Evolutionary conservation across 1,140 invertebrate genomes (phyloP).

Genomic region (Oryctes rhinoceros): DNA sequence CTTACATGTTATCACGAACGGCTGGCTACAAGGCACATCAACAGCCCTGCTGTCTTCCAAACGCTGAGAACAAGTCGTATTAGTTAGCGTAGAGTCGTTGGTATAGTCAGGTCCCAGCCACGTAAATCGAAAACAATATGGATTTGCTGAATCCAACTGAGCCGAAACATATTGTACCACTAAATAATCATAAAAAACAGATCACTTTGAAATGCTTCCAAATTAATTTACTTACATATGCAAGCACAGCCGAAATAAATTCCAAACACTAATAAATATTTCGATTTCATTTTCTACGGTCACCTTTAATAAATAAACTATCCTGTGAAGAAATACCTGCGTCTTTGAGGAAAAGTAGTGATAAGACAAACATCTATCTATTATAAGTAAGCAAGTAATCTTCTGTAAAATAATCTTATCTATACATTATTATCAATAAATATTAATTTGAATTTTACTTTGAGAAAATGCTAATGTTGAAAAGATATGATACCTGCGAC

Average conservation of each 20-base stretch:
- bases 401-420: neutral
- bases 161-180: neutral
- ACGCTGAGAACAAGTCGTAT: conserved; percentile 64
- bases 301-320: neutral
- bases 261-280: neutral
- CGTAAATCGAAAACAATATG: conserved; percentile 65
- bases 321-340: neutral
- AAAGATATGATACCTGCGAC: neutral
- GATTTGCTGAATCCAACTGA: conserved; percentile 42
- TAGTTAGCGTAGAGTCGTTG: conserved; percentile 61
- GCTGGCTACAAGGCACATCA: conserved; percentile 63
- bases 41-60: conserved; percentile 59
- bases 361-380: conserved; percentile 7
- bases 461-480: too few species aligned
- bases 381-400: conserved; percentile 14
- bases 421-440: neutral
- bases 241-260: neutral
- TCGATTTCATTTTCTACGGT: conserved; percentile 4
- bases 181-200: neutral
- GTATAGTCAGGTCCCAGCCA: conserved; percentile 65
- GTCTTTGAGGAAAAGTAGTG: neutral
- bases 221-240: neutral
- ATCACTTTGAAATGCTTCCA: neutral
- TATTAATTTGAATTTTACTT: neutral
- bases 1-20: conserved; percentile 65